These are phyloP conservation scores for Calcarius lapponicus DNA, from an alignment of 2,797 vertebrate species.

Conservation along the genomic window DNA sequence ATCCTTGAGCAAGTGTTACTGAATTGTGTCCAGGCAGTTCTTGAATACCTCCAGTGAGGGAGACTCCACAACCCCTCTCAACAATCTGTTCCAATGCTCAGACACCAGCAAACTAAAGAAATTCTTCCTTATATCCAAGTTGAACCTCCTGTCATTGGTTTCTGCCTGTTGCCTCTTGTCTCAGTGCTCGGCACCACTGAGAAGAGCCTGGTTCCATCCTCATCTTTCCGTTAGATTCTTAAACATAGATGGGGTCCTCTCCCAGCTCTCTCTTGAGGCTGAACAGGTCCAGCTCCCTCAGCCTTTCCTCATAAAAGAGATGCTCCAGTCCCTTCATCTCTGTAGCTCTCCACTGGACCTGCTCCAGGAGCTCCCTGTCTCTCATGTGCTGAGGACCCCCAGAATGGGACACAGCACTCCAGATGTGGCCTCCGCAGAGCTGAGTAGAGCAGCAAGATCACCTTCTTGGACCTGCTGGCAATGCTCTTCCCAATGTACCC, in stretches of 20 bases:
- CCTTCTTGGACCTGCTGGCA: rapidly evolving
- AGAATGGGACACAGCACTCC: neutral
- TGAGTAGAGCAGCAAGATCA: neutral
- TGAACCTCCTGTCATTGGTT: neutral
- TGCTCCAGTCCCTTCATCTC: neutral
- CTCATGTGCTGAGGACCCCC: neutral
- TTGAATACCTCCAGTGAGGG: neutral
- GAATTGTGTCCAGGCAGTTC: neutral
- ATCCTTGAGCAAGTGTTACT: neutral
- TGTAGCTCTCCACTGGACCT: rapidly evolving
- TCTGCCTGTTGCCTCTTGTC: neutral
- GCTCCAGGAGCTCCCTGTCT: neutral
- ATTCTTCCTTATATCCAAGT: neutral
- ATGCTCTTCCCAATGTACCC: neutral
- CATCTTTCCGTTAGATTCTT: neutral
- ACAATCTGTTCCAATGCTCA: neutral
- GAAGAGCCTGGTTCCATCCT: neutral
- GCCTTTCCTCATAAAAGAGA: neutral
- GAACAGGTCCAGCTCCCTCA: neutral
- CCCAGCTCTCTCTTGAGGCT: neutral
- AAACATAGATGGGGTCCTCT: neutral
- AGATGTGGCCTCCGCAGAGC: neutral
- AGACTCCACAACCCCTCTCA: neutral
- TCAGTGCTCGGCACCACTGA: rapidly evolving
- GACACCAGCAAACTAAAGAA: neutral